Evolutionary conservation across 2,797 vertebrate species (phyloP), one percentile per base, ranked within the genome.

Genomic region (Erpetoichthys calabaricus): DNA sequence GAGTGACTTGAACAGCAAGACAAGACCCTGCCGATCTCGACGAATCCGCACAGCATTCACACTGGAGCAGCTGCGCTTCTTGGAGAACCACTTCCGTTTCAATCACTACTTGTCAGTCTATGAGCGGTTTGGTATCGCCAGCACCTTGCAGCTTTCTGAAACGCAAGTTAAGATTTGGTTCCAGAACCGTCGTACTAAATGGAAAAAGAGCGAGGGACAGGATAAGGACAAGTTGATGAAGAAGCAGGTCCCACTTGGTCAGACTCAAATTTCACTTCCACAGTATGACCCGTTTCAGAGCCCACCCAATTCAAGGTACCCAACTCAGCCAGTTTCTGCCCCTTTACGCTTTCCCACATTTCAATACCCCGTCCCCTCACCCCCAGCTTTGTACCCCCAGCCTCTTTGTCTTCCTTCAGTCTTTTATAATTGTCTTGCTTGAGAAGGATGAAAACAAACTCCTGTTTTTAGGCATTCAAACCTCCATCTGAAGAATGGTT

Each of bases 131-230:
- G 55, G 49, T 64, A 70, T 86, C 56, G 79, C 85, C 56, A 6
- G 70, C 0, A 69, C 73, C 1, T 75, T 87, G 44, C 58, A 53
- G 6, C 75, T 88, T 6, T 77, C 84, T 3, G 79, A 87, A 68
- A 86, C 80, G 0, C 86, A 87, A 72, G 82, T 88, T 9, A 88
- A 88, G 70, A 87, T 88, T 72, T 88, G 86, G 86, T 88, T 88
- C 50, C 85, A 87, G 70, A 88, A 88, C 76, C 59, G 86, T 2
- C 77, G 85, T 49, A 85, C 83, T 56, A 88, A 86, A 65, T 84
- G 84, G 84, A 87, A 84, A 72, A 87, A 84, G 69, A 66, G 68
- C 5, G 68, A 64, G 58, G 70, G 50, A 42, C 70, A 53, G 4
- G 59, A 7, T 43, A 63, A 57, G 56, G 71, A 75, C 6, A 67